Evolutionary conservation across 2,888 invertebrate species (phyloP).

Genomic region (Macrosiphum euphorbiae): DNA sequence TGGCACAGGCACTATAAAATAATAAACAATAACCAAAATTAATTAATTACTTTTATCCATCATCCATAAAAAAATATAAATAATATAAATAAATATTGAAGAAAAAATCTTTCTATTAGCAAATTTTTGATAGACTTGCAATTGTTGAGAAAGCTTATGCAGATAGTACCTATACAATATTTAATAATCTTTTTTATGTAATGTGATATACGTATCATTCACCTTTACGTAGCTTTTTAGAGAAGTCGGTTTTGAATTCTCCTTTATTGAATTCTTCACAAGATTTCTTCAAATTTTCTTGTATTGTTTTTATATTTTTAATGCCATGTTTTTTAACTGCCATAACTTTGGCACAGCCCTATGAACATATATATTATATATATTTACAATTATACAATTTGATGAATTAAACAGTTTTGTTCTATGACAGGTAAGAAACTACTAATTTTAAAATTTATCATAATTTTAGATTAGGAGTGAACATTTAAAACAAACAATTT

Average conservation of each 20-base stretch:
- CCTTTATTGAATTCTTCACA: background rate
- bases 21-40: background rate
- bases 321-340: background rate
- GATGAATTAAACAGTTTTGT: background rate
- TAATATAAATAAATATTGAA: background rate
- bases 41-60: background rate
- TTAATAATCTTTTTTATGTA: background rate
- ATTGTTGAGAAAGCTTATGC: background rate
- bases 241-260: slow-evolving; percentile 17
- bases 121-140: background rate
- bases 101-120: background rate
- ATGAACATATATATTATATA: background rate
- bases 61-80: background rate
- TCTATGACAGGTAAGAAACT: background rate
- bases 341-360: slow-evolving; percentile 34
- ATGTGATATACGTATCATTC: background rate
- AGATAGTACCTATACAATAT: background rate
- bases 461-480: background rate
- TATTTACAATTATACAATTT: background rate
- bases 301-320: slow-evolving; percentile 3
- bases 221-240: slow-evolving; percentile 13
- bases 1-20: slow-evolving; percentile 5
- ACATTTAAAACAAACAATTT: background rate
- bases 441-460: background rate
- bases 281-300: background rate